Conservation (phyloP, 2,113 vertebrate species). For the Heteronetta atricapilla region DNA sequence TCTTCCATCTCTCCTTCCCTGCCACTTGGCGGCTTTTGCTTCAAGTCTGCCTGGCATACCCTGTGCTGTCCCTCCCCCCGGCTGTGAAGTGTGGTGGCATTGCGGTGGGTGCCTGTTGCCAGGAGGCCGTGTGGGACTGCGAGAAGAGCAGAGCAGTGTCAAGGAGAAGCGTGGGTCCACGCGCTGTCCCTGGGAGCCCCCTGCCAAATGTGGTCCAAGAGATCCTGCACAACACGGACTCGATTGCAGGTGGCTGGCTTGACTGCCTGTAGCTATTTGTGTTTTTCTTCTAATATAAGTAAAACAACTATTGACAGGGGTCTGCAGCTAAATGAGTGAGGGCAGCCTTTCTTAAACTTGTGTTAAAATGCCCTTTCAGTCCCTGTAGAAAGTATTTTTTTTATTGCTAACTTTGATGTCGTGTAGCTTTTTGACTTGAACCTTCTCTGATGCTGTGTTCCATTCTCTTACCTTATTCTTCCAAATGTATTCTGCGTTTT, state of each 20-base stretch:
- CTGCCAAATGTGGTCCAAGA: accelerated
- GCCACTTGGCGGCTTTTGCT: not conserved
- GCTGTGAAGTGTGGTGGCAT: not conserved
- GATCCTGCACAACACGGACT: not conserved
- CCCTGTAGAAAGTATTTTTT: not conserved
- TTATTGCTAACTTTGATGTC: not conserved
- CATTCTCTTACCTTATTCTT: not conserved
- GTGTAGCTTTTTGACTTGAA: not conserved
- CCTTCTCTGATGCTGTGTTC: not conserved
- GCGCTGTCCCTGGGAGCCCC: not conserved
- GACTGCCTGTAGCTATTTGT: not conserved
- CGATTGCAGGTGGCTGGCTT: not conserved
- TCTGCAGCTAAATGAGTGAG: not conserved
- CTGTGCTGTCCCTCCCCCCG: not conserved
- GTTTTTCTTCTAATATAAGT: not conserved
- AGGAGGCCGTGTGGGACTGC: not conserved
- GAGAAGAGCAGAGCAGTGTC: not conserved
- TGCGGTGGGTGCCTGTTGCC: not conserved
- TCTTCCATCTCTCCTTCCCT: not conserved
- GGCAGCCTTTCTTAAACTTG: not conserved
- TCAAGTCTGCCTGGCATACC: not conserved
- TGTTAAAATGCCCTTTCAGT: not conserved
- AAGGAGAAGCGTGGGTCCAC: not conserved
- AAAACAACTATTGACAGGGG: not conserved
- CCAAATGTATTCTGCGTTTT: not conserved